These are phyloP conservation scores for Mesaphorura yosii DNA, from an alignment of 1,140 invertebrate species.

Conservation along the genomic window DNA sequence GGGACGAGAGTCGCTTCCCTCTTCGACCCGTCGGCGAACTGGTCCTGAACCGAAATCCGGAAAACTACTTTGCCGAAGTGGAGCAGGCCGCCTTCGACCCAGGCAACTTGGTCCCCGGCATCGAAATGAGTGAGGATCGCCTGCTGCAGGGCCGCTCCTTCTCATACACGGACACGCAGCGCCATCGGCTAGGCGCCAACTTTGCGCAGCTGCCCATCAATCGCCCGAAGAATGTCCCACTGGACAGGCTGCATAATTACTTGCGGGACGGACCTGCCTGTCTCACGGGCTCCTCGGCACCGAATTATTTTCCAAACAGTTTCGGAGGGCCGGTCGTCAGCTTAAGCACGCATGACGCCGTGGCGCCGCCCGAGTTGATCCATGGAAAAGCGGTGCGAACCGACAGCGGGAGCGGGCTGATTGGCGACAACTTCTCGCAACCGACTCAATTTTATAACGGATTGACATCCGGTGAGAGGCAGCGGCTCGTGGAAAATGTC, in stretches of 20 bases:
- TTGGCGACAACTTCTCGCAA: too few relatives aligned
- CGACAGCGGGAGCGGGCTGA: too few relatives aligned
- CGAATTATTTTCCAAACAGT: conserved; percentile 93
- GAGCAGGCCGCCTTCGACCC: conserved; percentile 67
- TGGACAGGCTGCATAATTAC: conserved; percentile 50
- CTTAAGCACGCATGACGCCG: conserved; percentile 35
- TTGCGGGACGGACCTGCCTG: conserved; percentile 74
- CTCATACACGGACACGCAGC: conserved; percentile 86
- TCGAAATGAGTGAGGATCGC: conserved; percentile 44
- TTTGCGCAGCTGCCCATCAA: conserved; percentile 88
- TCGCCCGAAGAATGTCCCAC: conserved; percentile 65
- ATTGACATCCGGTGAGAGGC: too few relatives aligned
- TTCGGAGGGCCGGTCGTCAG: conserved; percentile 65
- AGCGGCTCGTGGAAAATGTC: too few relatives aligned
- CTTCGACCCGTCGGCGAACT: conserved; percentile 82
- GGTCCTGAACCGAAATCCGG: conserved; percentile 73
- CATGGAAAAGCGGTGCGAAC: too few relatives aligned
- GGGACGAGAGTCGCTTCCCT: conserved; percentile 81
- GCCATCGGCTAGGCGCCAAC: conserved; percentile 83
- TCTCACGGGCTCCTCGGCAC: conserved; percentile 61
- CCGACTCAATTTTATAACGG: too few relatives aligned
- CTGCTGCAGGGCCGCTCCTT: conserved; percentile 72
- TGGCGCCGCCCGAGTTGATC: too few relatives aligned
- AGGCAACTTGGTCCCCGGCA: conserved; percentile 45
- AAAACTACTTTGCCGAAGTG: conserved; percentile 86